Percentiles rank a stretch among this genome's conserved stretches.
These are phyloP conservation scores for Enoplosus armatus DNA, from an alignment of 2,797 vertebrate genomes.

Conservation along the genomic window DNA sequence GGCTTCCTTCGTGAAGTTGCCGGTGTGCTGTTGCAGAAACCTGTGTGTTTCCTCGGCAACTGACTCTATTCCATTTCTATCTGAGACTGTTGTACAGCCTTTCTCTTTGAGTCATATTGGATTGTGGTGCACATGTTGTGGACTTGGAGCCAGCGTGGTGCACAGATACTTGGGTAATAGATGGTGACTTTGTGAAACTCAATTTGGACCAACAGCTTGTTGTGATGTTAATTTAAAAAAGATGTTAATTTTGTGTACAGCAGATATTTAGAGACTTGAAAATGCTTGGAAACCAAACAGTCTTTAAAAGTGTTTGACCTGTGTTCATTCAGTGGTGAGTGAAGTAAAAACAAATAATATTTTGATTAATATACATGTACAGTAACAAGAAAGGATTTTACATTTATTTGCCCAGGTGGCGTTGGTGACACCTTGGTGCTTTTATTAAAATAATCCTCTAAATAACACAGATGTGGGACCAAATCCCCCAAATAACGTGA, in stretches of 20 bases:
- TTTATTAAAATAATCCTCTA: neutral
- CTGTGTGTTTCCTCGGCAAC: conserved; percentile 51
- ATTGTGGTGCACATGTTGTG: neutral
- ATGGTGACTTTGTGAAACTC: neutral
- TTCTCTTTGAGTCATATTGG: conserved; percentile 1
- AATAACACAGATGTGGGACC: conserved; percentile 9
- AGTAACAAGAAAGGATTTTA: neutral
- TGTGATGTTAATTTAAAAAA: neutral
- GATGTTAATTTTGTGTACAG: conserved; percentile 19
- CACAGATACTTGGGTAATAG: neutral
- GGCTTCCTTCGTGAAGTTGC: conserved; percentile 32
- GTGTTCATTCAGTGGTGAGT: conserved; percentile 20
- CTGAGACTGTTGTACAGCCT: conserved; percentile 21
- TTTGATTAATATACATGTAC: conserved; percentile 4
- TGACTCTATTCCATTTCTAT: neutral
- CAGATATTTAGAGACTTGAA: conserved; percentile 20
- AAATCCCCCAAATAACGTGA: neutral
- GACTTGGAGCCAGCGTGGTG: neutral
- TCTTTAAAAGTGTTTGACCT: conserved; percentile 18
- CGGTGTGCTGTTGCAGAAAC: conserved; percentile 22
- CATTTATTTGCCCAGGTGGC: neutral
- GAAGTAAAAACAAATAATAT: conserved; percentile 4
- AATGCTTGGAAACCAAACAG: neutral
- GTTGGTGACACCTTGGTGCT: neutral
- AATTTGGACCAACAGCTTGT: neutral